Base-by-base conservation (phyloP, 2,888 invertebrate species). In the Xanthia togata region DNA sequence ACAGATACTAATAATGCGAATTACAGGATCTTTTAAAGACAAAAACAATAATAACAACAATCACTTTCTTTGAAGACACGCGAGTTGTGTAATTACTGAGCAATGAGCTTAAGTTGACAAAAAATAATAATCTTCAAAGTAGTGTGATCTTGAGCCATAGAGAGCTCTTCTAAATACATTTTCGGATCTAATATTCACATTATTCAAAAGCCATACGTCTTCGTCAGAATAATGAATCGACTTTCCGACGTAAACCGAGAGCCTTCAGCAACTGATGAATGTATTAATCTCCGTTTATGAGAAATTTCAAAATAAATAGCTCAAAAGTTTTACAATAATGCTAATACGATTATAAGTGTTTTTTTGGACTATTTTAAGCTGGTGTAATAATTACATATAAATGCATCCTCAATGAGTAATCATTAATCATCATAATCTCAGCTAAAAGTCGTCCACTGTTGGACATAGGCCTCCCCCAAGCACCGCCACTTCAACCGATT, bases 171-270 rank as follows among this genome's bases (percentile, higher is more conserved):
- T 65, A 20, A 79, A 79, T 78, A 80, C 59, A 78, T 73, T 64
- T 78, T 80, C 53, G 4, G 35, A 26, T 73, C 57, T 60, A 65
- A 78, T 81, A 81, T 81, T 80, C 44, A 79, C 85, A 87, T 86
- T 89, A 87, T 87, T 80, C 85, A 83, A 86, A 86, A 86, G 83
- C 87, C 89, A 91, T 92, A 91, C 89, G 87, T 92, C 90, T 91
- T 80, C 79, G 73, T 82, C 87, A 87, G 89, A 89, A 91, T 91
- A 92, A 92, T 90, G 90, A 91, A 91, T 91, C 90, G 90, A 84
- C 86, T 89, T 86, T 82, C 82, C 86, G 88, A 90, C 90, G 88
- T 88, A 85, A 80, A 82, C 85, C 83, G 86, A 86, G 79, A 79
- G 87, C 87, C 87, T 86, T 86, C 82, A 76, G 87, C 84, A 87